These are phyloP conservation scores for Ophion ventricosus DNA, from an alignment of 2,888 invertebrate species.

Conservation along the genomic window DNA sequence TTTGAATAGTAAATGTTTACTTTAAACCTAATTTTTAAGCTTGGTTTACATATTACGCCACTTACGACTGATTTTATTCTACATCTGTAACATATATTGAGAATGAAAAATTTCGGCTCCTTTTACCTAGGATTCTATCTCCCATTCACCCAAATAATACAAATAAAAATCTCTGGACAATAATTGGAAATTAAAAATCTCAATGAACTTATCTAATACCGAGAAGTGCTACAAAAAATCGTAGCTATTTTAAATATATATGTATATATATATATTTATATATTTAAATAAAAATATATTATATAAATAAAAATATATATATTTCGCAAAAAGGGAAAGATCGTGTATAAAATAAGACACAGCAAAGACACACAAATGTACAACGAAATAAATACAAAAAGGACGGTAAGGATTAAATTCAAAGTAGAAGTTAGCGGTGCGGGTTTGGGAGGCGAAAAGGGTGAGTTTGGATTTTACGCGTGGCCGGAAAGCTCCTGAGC, in stretches of 20 bases:
- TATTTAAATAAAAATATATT: too few relatives aligned
- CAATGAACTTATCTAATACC: not conserved
- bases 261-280: too few relatives aligned
- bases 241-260: constrained; percentile 14
- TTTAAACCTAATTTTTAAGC: too few relatives aligned
- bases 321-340: constrained; percentile 7
- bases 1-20: too few relatives aligned
- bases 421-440: constrained; percentile 42
- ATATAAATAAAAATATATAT: not conserved
- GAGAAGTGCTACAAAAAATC: not conserved
- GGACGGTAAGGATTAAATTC: constrained; percentile 63
- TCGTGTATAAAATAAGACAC: constrained; percentile 26
- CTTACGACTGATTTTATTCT: too few relatives aligned
- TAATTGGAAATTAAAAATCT: not conserved
- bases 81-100: too few relatives aligned
- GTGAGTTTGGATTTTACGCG: constrained; percentile 71
- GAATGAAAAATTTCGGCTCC: too few relatives aligned
- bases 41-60: too few relatives aligned
- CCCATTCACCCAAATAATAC: not conserved
- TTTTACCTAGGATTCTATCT: not conserved
- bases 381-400: constrained; percentile 50
- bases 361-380: constrained; percentile 53
- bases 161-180: not conserved
- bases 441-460: constrained; percentile 16
- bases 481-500: constrained; percentile 87